These are phyloP conservation scores for Drosophila ercepeae DNA, from an alignment of 1,140 invertebrate species.

Conservation along the genomic window DNA sequence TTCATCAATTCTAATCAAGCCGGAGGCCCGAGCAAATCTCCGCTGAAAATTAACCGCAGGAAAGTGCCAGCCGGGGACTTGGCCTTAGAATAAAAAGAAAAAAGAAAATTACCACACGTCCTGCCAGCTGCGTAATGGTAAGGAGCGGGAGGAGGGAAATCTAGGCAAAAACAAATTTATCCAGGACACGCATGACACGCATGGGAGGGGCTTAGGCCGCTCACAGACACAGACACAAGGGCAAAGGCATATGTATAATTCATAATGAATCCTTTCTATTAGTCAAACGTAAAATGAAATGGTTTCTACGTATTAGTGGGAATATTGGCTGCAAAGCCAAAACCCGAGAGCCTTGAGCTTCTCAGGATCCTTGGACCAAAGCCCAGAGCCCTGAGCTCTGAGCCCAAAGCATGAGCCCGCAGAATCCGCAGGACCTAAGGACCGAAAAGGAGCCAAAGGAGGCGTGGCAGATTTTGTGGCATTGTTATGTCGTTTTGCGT, in stretches of 20 bases:
- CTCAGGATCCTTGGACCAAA: not conserved
- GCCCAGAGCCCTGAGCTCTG: constrained; percentile 7
- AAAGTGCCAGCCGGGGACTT: constrained; percentile 50
- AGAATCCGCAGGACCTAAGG: constrained; percentile 21
- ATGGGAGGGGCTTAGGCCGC: constrained; percentile 22
- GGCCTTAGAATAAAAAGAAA: constrained; percentile 30
- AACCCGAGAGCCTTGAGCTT: constrained; percentile 17
- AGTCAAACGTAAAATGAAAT: constrained; percentile 80
- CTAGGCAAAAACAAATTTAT: constrained; percentile 56
- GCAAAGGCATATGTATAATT: constrained; percentile 66
- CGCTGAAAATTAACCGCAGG: constrained; percentile 72
- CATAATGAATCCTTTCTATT: constrained; percentile 83
- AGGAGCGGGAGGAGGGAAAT: not conserved
- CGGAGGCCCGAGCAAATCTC: constrained; percentile 52
- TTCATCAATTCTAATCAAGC: constrained; percentile 81
- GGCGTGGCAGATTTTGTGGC: constrained; percentile 63
- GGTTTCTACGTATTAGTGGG: constrained; percentile 72
- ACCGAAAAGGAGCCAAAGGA: constrained; percentile 34
- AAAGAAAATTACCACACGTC: constrained; percentile 38
- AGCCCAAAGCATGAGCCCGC: constrained; percentile 38
- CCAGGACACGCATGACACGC: constrained; percentile 59
- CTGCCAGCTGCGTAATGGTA: constrained; percentile 1
- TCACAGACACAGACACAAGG: constrained; percentile 28
- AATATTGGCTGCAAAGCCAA: constrained; percentile 71
- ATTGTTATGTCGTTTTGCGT: constrained; percentile 23